phyloP scores from a whole-genome alignment of 2,888 invertebrate genomes.

The Drosophila fungiperda region DNA sequence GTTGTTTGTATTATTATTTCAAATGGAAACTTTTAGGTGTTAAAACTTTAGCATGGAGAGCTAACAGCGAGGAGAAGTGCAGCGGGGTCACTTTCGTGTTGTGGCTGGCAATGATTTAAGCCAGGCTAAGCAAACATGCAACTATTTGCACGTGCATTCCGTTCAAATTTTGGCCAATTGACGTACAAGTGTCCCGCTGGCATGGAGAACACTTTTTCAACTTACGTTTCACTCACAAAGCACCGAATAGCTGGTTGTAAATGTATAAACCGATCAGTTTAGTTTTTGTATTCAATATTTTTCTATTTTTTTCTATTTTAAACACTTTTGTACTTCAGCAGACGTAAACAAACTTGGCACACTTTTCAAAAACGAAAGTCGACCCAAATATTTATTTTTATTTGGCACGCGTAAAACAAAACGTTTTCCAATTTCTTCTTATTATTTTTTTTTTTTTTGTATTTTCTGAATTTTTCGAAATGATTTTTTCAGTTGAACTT shows the following conservation, averaged over 20 bases:
- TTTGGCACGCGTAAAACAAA: slow-evolving; percentile 13
- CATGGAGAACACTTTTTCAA: slow-evolving; percentile 37
- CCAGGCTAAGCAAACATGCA: slow-evolving; percentile 31
- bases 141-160: slow-evolving; percentile 37
- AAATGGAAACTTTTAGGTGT: neutral
- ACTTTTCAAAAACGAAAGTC: slow-evolving; percentile 11
- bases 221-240: slow-evolving; percentile 38
- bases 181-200: slow-evolving; percentile 25
- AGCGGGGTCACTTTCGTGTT: neutral
- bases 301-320: slow-evolving; percentile 24
- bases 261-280: slow-evolving; percentile 23
- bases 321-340: slow-evolving; percentile 37
- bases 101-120: slow-evolving; percentile 23
- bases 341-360: slow-evolving; percentile 40
- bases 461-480: slow-evolving; percentile 6
- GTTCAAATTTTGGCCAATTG: slow-evolving; percentile 40
- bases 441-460: slow-evolving; percentile 20
- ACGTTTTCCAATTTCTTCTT: slow-evolving; percentile 4
- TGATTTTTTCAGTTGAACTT: neutral
- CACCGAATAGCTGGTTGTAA: slow-evolving; percentile 43
- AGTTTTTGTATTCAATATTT: slow-evolving; percentile 7
- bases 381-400: slow-evolving; percentile 31
- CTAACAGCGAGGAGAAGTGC: neutral
- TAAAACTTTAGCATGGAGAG: neutral
- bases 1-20: neutral